Conservation (phyloP, 2,797 vertebrate genomes). For the Orestias chungarensis region DNA sequence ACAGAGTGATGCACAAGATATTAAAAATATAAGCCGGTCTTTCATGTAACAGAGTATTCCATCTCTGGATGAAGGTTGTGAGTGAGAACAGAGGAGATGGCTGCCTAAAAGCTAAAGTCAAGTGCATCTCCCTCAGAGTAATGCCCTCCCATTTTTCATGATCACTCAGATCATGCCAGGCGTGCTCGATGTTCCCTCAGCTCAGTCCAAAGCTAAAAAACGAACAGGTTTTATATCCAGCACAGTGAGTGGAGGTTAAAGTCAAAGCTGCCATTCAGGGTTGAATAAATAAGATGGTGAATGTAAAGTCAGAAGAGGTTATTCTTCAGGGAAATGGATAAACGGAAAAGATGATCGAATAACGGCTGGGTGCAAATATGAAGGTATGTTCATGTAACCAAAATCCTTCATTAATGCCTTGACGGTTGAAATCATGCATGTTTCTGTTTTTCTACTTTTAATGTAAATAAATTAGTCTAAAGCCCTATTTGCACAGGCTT, state of each 20-base stretch:
- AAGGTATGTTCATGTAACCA: constrained; percentile 1
- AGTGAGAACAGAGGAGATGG: constrained; percentile 12
- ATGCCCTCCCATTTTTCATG: neutral
- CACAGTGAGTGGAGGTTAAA: constrained; percentile 16
- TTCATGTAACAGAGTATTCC: constrained; percentile 13
- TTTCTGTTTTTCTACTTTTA: neutral
- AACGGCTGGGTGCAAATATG: neutral
- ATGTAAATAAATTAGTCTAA: no score
- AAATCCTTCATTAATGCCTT: neutral
- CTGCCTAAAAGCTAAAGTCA: neutral
- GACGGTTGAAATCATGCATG: neutral
- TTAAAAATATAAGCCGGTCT: constrained; percentile 33
- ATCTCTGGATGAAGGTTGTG: constrained; percentile 21
- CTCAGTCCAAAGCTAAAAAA: constrained; percentile 6
- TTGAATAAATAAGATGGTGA: neutral
- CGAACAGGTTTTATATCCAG: constrained; percentile 6
- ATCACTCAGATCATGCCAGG: neutral
- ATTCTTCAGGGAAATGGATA: constrained; percentile 2
- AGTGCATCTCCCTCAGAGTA: constrained; percentile 3
- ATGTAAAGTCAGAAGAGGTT: constrained; percentile 8
- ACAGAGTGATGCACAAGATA: constrained; percentile 9
- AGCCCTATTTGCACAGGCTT: no score
- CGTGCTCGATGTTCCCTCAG: constrained; percentile 14
- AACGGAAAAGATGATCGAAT: neutral
- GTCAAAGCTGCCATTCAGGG: neutral